These are phyloP conservation scores for Melipona beecheii DNA, from an alignment of 2,888 invertebrate genomes.

Conservation along the genomic window DNA sequence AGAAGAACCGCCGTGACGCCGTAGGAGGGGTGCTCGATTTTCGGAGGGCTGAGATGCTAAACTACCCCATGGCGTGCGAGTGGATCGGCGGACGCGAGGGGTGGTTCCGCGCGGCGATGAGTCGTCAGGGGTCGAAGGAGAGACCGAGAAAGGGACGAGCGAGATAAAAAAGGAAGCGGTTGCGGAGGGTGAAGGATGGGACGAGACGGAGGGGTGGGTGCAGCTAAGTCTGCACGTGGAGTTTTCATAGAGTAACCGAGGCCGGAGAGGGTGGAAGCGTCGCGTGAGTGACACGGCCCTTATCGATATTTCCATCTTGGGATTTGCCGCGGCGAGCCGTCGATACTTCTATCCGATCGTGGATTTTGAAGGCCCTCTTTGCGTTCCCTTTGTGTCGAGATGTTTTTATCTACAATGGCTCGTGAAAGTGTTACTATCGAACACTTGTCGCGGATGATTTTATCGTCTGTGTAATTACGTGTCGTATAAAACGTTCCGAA, in stretches of 20 bases:
- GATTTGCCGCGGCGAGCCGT: slow-evolving; percentile 92
- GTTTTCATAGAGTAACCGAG: slow-evolving; percentile 63
- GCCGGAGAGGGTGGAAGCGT: slow-evolving; percentile 76
- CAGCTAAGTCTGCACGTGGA: slow-evolving; percentile 68
- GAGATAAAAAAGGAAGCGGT: slow-evolving; percentile 53
- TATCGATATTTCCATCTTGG: slow-evolving; percentile 90
- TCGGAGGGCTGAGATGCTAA: slow-evolving; percentile 78
- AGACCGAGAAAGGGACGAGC: slow-evolving; percentile 35
- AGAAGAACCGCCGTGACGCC: slow-evolving; percentile 44
- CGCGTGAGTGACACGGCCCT: slow-evolving; percentile 90
- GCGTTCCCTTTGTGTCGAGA: not conserved
- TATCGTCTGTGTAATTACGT: too few relatives aligned
- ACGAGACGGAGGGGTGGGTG: slow-evolving; percentile 39
- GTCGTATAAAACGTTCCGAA: too few relatives aligned
- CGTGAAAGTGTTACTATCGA: not conserved
- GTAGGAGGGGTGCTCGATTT: slow-evolving; percentile 45
- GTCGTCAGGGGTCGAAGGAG: slow-evolving; percentile 61
- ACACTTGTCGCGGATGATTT: not conserved
- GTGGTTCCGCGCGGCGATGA: slow-evolving; percentile 69
- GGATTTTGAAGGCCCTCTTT: slow-evolving; percentile 3
- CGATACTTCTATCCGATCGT: slow-evolving; percentile 87
- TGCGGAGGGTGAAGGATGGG: slow-evolving; percentile 29
- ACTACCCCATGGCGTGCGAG: slow-evolving; percentile 81
- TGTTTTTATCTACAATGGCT: not conserved
- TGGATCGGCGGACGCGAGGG: slow-evolving; percentile 76